A percentile compares a stretch with the other conserved stretches of the same genome.
Conservation (phyloP, 2,113 vertebrate species). For the Caracal caracal region DNA sequence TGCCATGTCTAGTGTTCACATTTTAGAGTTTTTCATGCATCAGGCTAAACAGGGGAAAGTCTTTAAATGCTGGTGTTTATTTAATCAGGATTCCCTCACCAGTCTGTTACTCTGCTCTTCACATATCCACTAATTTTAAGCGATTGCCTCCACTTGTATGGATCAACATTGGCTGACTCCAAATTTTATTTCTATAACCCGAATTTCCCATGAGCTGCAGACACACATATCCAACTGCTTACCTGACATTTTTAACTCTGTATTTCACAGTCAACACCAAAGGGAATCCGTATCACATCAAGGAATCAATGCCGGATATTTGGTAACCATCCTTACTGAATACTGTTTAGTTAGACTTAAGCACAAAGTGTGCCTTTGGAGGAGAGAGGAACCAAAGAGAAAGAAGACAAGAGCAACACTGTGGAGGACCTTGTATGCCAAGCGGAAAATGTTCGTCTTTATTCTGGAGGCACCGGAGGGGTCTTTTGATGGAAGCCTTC, state of each 20-base stretch:
- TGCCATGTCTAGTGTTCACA: neutral
- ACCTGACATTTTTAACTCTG: neutral
- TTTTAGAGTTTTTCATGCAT: neutral
- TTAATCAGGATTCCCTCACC: neutral
- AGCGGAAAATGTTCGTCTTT: neutral
- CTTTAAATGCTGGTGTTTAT: neutral
- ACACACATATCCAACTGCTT: neutral
- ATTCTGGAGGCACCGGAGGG: neutral
- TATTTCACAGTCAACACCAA: neutral
- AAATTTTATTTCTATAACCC: neutral
- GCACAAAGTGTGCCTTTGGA: neutral
- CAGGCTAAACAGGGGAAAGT: neutral
- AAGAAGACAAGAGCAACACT: neutral
- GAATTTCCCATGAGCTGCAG: neutral
- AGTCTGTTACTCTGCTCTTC: neutral
- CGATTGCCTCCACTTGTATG: neutral
- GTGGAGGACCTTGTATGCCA: neutral
- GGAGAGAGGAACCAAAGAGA: neutral
- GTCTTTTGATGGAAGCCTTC: neutral
- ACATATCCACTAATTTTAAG: neutral
- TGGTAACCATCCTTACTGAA: neutral
- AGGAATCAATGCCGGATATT: neutral
- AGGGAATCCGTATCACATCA: neutral
- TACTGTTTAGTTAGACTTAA: neutral
- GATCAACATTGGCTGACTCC: neutral